phyloP scores from a whole-genome alignment of 1,140 invertebrate genomes.

The Drosophila bocki region DNA sequence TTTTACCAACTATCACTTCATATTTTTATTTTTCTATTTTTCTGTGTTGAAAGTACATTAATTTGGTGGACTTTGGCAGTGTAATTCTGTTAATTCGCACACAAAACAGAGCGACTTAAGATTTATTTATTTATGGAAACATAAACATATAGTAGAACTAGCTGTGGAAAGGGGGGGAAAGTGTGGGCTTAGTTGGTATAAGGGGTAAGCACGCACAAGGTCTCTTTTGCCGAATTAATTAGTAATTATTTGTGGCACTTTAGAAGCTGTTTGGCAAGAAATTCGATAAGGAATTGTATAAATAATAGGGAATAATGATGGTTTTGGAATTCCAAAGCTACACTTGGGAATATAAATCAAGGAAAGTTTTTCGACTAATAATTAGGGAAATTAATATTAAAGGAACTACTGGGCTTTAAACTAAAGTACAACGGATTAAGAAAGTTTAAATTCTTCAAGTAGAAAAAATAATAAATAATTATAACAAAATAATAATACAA shows the following conservation, averaged over 20 bases:
- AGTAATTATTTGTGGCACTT: not conserved
- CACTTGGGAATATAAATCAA: no score
- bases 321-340: not conserved
- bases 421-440: no score
- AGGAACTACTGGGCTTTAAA: no score
- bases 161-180: not conserved
- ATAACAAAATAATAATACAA: no score
- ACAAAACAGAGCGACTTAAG: slow-evolving; percentile 3
- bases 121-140: slow-evolving; percentile 9
- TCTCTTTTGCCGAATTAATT: slow-evolving; percentile 1
- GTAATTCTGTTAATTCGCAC: slow-evolving; percentile 31
- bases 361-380: no score
- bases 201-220: slow-evolving; percentile 11
- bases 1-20: not conserved
- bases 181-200: slow-evolving; percentile 4
- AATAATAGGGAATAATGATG: not conserved
- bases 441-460: no score
- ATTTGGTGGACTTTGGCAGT: slow-evolving; percentile 35
- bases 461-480: no score
- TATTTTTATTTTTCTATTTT: not conserved
- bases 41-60: slow-evolving; percentile 12
- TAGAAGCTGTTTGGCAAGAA: not conserved
- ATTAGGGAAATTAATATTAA: no score
- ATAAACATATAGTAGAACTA: not conserved
- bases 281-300: not conserved